Conservation (phyloP, 2,113 vertebrate genomes). For the Poicephalus gulielmi region DNA sequence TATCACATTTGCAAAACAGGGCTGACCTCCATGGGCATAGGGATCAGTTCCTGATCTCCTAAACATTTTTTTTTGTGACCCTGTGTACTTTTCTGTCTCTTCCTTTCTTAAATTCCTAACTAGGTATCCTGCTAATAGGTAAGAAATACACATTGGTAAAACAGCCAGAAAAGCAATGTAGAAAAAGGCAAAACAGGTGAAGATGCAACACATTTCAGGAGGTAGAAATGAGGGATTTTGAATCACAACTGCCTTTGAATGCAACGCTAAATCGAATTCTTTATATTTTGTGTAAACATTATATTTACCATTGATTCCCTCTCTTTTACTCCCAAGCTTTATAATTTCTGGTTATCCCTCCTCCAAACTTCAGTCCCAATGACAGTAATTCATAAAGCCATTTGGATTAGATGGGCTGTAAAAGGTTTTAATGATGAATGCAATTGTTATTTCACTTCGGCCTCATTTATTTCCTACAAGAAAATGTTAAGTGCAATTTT, state of each 20-base stretch:
- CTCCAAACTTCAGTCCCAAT: not conserved
- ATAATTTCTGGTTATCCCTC: not conserved
- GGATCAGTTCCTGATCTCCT: not conserved
- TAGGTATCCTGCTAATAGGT: not conserved
- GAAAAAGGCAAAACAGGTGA: not conserved
- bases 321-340: not conserved
- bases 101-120: not conserved
- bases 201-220: not conserved
- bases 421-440: not conserved
- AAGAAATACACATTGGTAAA: not conserved
- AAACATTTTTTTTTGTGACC: not conserved
- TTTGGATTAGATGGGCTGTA: not conserved
- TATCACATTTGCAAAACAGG: not conserved
- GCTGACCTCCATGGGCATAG: not conserved
- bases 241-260: not conserved
- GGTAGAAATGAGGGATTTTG: not conserved
- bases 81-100: not conserved
- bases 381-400: not conserved
- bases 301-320: not conserved
- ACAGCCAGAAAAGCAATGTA: not conserved
- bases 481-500: slow-evolving; percentile 16
- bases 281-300: not conserved
- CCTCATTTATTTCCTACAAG: not conserved
- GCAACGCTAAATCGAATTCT: not conserved
- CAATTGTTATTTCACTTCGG: not conserved